Evolutionary conservation across 2,113 vertebrate genomes (phyloP).

Genomic region (Thunnus maccoyii): DNA sequence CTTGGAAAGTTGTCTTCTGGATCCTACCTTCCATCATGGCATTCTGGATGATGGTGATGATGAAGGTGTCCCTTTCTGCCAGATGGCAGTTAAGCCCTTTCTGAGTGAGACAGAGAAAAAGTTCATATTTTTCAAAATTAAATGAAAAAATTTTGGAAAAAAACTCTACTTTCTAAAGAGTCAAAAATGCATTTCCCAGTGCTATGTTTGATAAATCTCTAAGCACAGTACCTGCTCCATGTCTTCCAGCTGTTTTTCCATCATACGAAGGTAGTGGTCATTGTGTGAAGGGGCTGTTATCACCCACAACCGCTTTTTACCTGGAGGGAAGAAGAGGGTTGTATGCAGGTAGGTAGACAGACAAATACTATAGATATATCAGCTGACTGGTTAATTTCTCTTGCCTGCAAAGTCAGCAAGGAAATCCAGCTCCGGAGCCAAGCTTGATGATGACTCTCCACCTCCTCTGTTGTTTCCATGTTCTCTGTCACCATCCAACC

Average conservation of each 20-base stretch:
- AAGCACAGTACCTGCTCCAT: constrained; percentile 70
- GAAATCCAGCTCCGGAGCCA: constrained; percentile 79
- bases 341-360: not conserved
- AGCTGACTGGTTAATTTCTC: constrained; percentile 8
- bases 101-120: constrained; percentile 25
- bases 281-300: constrained; percentile 82
- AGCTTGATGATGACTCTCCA: constrained; percentile 29
- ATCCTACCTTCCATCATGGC: constrained; percentile 87
- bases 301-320: constrained; percentile 85
- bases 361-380: not conserved
- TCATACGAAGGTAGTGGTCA: constrained; percentile 85
- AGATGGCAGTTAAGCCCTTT: constrained; percentile 84
- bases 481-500: constrained; percentile 54
- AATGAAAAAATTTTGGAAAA: not conserved
- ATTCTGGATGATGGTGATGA: constrained; percentile 86
- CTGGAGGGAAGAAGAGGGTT: constrained; percentile 31
- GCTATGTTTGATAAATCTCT: too few species aligned
- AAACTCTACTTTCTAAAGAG: not conserved
- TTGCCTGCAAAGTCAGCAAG: constrained; percentile 82
- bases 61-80: constrained; percentile 84
- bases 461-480: constrained; percentile 40
- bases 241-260: constrained; percentile 86
- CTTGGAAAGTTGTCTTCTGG: constrained; percentile 77
- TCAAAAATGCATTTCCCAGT: too few species aligned
- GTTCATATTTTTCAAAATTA: not conserved